phyloP scores from a whole-genome alignment of 2,113 vertebrate species.

The Toxotes chatareus region DNA sequence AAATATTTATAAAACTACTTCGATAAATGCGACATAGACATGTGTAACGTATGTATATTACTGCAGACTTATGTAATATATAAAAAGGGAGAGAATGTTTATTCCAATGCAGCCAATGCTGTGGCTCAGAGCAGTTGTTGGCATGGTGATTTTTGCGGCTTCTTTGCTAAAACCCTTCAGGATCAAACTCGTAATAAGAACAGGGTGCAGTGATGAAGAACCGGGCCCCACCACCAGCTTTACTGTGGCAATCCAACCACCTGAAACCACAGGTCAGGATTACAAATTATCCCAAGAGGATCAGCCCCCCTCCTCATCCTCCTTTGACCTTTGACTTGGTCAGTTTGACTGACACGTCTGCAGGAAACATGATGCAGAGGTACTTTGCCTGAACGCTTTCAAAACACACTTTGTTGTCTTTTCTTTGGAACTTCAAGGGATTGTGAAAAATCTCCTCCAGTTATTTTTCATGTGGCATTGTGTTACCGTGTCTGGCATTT shows the following conservation, averaged over 20 bases:
- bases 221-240: conserved; percentile 30
- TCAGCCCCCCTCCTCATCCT: conserved; percentile 7
- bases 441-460: conserved; percentile 32
- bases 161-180: conserved; percentile 47
- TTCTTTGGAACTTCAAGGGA: conserved; percentile 50
- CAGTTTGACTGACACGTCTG: conserved; percentile 77
- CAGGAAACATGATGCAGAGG: conserved; percentile 64
- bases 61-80: background rate
- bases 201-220: conserved; percentile 64
- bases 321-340: conserved; percentile 76
- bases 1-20: conserved; percentile 41
- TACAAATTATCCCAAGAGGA: conserved; percentile 63
- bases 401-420: conserved; percentile 70
- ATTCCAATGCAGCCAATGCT: conserved; percentile 21
- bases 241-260: conserved; percentile 50
- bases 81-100: conserved; percentile 37
- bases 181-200: conserved; percentile 71
- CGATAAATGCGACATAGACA: background rate
- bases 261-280: conserved; percentile 79
- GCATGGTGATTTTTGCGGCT: conserved; percentile 33
- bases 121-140: background rate
- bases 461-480: conserved; percentile 60
- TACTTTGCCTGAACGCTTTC: conserved; percentile 41
- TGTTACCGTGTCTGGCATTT: conserved; percentile 47
- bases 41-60: background rate